Evolutionary conservation across 2,888 invertebrate species (phyloP).

Genomic region (Aelia acuminata): DNA sequence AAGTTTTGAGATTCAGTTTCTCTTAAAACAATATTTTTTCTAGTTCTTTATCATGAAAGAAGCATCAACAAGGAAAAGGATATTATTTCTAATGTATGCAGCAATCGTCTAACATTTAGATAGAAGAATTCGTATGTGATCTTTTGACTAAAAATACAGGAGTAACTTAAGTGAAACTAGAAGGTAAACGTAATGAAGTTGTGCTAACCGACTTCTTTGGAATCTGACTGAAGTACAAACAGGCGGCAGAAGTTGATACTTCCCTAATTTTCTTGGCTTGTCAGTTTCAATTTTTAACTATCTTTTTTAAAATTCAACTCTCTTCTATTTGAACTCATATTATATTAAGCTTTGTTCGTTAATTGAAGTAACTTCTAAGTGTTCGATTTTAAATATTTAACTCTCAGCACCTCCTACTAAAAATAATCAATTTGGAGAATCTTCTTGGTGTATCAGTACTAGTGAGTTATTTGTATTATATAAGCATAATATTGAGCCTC

Average conservation of each 20-base stretch:
- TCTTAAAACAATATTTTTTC: not conserved
- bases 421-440: not conserved
- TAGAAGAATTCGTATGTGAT: not conserved
- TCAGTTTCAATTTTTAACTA: not conserved
- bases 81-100: no score
- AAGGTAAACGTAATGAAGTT: not conserved
- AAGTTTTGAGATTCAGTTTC: not conserved
- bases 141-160: not conserved
- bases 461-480: not conserved
- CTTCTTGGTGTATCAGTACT: not conserved
- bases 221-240: conserved; percentile 6
- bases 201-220: not conserved
- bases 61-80: no score
- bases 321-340: not conserved
- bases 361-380: not conserved
- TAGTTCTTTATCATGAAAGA: not conserved
- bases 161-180: not conserved
- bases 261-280: not conserved
- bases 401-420: not conserved
- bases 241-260: not conserved
- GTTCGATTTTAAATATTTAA: not conserved
- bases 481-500: not conserved
- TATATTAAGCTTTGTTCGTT: not conserved
- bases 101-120: no score
- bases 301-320: not conserved